Evolutionary conservation across 2,113 vertebrate species (phyloP), one percentile per base, ranked within the genome.

Genomic region (Butorides virescens): DNA sequence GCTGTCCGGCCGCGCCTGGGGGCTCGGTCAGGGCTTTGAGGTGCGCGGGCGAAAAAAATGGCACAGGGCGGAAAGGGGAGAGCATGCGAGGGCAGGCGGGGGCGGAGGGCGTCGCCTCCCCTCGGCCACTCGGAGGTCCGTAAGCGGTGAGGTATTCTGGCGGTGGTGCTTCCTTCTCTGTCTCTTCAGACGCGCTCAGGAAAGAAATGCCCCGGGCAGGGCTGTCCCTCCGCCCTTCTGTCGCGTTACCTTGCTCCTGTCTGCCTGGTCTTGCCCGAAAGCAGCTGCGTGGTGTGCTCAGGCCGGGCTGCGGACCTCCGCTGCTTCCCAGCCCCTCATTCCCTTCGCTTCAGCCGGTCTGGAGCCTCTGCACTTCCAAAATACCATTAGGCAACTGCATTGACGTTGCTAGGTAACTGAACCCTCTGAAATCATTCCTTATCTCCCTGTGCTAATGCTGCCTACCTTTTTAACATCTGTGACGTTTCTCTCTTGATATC

Each of bases 331-430:
- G 47, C 88, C 32, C 67, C 50, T 47, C 67, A 27, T 47, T 47
- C 20, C 65, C 62, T 32, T 29, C 77, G 10, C 86, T 86, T 39
- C 21, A 37, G 88, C 82, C 16, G 15, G 7, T 70, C 88, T 47
- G 88, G 79, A 92, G 86, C n/a, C 53, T 39, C 88, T 22, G 82
- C 86, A 15, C 52, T 86, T 92, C 90, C 79, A 30, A 92, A 95
- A 88, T 86, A 19, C 82, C 67, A 81, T 88, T n/a, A 70, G 82
- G 90, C 92, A 55, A 66, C 59, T 70, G 90, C 82, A 67, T 78
- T 67, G 80, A 42, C 23, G 95, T 97, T 97, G 96, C 95, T 94
- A 93, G 88, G 96, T 80, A 86, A 97, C 96, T 2, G 86, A 85
- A 13, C 74, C 62, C 49, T 86, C 93, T 30, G 92, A 92, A 80